These are phyloP conservation scores for Lamproptera curius DNA, from an alignment of 2,888 invertebrate species.

Conservation along the genomic window DNA sequence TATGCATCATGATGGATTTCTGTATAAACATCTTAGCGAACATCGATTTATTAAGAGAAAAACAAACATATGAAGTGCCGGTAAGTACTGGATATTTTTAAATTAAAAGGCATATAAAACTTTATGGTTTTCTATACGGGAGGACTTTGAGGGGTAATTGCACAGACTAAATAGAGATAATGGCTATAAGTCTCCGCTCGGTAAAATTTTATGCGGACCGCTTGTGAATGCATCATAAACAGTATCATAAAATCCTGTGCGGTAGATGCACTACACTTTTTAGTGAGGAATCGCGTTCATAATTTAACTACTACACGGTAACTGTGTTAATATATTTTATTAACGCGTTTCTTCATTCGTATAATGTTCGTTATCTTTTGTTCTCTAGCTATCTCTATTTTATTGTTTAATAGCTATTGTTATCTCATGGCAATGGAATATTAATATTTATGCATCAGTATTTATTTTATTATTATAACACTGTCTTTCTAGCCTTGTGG, in stretches of 20 bases:
- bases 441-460: neutral
- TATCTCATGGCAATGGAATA: too few species aligned
- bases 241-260: conserved; percentile 2
- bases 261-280: neutral
- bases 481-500: neutral
- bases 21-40: too few species aligned
- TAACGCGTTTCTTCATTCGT: neutral
- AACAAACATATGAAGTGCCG: too few species aligned
- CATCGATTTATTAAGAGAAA: too few species aligned
- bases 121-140: neutral
- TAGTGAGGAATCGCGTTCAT: neutral
- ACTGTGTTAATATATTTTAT: neutral
- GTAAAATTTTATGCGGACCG: conserved; percentile 12
- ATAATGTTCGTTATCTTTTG: neutral
- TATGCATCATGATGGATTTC: too few species aligned
- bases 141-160: neutral
- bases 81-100: neutral
- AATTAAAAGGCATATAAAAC: neutral
- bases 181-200: conserved; percentile 6
- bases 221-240: conserved; percentile 2
- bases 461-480: neutral
- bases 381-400: too few species aligned
- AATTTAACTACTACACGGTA: neutral
- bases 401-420: too few species aligned
- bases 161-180: conserved; percentile 3